Evolutionary conservation across 2,113 vertebrate species (phyloP), one percentile per base, ranked within the genome.

Genomic region (Cryptoleucopteryx plumbea): DNA sequence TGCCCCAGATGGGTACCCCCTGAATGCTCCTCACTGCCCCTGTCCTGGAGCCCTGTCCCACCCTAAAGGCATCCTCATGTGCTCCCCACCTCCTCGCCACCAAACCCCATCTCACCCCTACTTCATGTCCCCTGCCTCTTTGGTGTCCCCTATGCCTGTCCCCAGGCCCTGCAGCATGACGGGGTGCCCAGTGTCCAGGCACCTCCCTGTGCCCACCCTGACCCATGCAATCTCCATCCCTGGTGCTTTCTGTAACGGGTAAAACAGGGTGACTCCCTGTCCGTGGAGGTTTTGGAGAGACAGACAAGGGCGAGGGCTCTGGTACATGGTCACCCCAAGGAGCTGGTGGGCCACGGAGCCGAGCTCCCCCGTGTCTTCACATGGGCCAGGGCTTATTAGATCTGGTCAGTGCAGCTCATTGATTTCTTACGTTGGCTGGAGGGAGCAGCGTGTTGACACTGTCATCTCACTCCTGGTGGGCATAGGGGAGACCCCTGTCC

Each of bases 261-360:
- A 16, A 13, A 45, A 67, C 21, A 47, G 32, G 10, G 22, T 75
- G 56, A 42, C 14, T 26, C 5, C 6, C 14, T 42, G 16, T 27
- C 15, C 6, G 0, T 0, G 0, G 19, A 68, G 23, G 18, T 72
- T 88, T 91, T 83, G 23, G 2, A 16, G 71, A 68, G 36, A 4
- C 3, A 1, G 50, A 47, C 36, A n/a, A 56, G 40, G n/a, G 23
- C 2, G 4, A 65, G 23, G 42, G 17, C 45, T 78, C 8, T 1
- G 2, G 15, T 52, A 26, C 3, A 0, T 52, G 58, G 38, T 74
- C 48, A 87, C 38, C 16, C 22, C 65, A 40, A 40, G 40, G 14
- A 70, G 55, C 45, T 4, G 8, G 18, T 0, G 0, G 43, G 22
- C n/a, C 23, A 7, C 0, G 0, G 47, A 75, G 43, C 25, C 0